phyloP scores from a whole-genome alignment of 2,888 invertebrate genomes.

The Crematogaster levior region DNA sequence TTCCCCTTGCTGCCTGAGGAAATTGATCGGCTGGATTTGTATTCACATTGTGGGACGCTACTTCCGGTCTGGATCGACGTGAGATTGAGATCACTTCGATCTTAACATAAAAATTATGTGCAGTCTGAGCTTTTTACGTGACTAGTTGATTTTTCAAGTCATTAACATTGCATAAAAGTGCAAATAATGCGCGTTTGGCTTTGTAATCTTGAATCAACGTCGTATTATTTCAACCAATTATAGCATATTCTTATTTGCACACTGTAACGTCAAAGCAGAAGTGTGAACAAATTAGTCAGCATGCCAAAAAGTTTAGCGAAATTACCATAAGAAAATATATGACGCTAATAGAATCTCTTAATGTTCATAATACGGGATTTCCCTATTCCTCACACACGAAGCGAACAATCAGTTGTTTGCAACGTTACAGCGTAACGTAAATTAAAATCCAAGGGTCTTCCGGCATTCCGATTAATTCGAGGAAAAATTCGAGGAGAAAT shows the following conservation, averaged over 20 bases:
- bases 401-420: constrained; percentile 23
- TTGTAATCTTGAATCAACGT: constrained; percentile 61
- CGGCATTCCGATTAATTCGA: constrained; percentile 6
- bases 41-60: constrained; percentile 14
- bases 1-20: constrained; percentile 15
- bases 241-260: constrained; percentile 29
- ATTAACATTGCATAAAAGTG: background rate
- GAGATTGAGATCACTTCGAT: constrained; percentile 4
- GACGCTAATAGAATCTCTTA: constrained; percentile 55
- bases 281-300: constrained; percentile 61
- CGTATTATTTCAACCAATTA: constrained; percentile 32
- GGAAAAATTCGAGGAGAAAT: background rate
- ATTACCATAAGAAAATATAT: constrained; percentile 74
- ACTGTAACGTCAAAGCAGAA: constrained; percentile 52
- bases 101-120: constrained; percentile 1
- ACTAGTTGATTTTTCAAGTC: background rate
- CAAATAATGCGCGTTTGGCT: constrained; percentile 43
- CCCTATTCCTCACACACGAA: constrained; percentile 47
- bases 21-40: constrained; percentile 45
- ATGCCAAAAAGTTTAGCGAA: constrained; percentile 60
- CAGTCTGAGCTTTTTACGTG: background rate
- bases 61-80: constrained; percentile 51
- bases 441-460: constrained; percentile 49
- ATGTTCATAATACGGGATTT: constrained; percentile 68
- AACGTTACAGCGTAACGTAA: constrained; percentile 39